Conservation (phyloP, 1,140 invertebrate genomes). For the Periplaneta americana region DNA sequence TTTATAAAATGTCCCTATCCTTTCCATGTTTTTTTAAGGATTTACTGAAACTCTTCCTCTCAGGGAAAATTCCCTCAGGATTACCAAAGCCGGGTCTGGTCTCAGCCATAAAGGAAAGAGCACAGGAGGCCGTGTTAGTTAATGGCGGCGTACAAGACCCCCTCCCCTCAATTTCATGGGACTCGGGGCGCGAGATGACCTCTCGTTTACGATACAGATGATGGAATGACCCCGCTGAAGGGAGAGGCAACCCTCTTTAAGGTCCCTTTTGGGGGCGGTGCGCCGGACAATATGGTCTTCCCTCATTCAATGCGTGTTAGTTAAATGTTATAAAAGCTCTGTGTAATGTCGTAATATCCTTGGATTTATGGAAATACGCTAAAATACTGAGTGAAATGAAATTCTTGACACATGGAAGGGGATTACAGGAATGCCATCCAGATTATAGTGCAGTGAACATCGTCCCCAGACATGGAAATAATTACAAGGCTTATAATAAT, state of each 20-base stretch:
- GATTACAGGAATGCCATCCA: background rate
- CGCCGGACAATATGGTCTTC: background rate
- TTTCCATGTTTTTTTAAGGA: background rate
- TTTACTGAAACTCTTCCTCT: background rate
- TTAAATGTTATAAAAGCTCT: background rate
- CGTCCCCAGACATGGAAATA: background rate
- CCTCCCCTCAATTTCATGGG: background rate
- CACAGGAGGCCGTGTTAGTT: background rate
- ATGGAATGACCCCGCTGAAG: background rate
- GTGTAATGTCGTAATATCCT: background rate
- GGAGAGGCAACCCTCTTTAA: background rate
- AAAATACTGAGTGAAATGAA: background rate
- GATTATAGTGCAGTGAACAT: background rate
- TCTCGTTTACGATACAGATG: background rate
- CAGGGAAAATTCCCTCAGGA: background rate
- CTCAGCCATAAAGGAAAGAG: background rate
- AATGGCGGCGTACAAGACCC: background rate
- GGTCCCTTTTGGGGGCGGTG: background rate
- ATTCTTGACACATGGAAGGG: background rate
- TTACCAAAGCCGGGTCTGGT: background rate
- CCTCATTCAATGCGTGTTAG: background rate
- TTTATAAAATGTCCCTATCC: background rate
- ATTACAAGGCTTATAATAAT: background rate
- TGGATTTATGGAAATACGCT: background rate
- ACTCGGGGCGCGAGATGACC: background rate